Base-by-base conservation (phyloP, 1,140 invertebrate genomes). In the Brachionus manjavacas region DNA sequence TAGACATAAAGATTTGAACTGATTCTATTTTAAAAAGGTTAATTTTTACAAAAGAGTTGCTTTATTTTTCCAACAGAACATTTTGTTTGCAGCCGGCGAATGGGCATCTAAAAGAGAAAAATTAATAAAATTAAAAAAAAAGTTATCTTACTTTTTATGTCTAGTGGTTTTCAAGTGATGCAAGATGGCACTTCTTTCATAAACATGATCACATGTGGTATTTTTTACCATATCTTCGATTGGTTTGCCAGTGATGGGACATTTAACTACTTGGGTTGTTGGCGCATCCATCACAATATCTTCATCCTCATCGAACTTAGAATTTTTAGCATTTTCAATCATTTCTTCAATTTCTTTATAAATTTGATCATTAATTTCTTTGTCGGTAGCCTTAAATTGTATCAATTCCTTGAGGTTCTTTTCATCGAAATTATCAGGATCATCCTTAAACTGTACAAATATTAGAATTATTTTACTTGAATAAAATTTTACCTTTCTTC, bases 281-380 rank as follows among this genome's bases (percentile, higher is more conserved):
- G 78, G 78, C 9, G 79, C 41, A 64, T 81, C 79, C 79, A 81
- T 81, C 8, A 81, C 79, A 16, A 81, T 43, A 64, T 81, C 79
- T 28, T 81, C 79, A 7, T 55, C 31, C 11, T 31, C 46, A 25
- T 25, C 9, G 25, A 49, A 25, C 11, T 49, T 25, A 1, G 41
- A 43, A 49, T 76, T 25, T 12, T 49, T 46, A 1, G 72, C 72
- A n/a, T 76, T 46, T 25, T 49, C 43, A 12, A 76, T 20, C 23
- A 76, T 25, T 49, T 76, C 16, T 12, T n/a, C 41, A 46, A 76
- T n/a, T 49, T 76, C 72, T 14, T 28, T 11, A 46, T 9, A 76
- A 20, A 25, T 76, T 46, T 39, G 16, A 49, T 76, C 20, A 25
- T 76, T 23, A 49, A 49, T 76, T 25, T 76, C 41, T 52, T 35